phyloP scores from a whole-genome alignment of 2,797 vertebrate genomes.

The Molossus alvarezi region DNA sequence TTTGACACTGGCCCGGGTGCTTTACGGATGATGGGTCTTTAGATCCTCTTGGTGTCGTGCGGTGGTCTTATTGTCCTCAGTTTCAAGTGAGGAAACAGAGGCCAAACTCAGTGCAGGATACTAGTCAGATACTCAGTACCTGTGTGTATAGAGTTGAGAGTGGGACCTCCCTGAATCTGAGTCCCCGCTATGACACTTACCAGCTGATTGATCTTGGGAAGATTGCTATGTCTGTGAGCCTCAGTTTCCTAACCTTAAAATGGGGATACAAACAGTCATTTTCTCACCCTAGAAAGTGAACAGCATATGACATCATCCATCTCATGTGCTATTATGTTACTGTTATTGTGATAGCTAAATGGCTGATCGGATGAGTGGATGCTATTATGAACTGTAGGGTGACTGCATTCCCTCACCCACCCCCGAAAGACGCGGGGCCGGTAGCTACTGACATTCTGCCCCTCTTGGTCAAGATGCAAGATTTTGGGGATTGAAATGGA shows the following conservation, averaged over 20 bases:
- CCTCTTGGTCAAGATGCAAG: not conserved
- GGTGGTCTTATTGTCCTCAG: not conserved
- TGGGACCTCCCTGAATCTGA: not conserved
- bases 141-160: not conserved
- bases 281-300: not conserved
- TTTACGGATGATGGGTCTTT: not conserved
- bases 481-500: not conserved
- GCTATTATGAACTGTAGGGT: not conserved
- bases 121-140: not conserved
- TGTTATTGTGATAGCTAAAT: not conserved
- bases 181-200: not conserved
- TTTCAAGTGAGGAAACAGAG: not conserved
- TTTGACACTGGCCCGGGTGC: not conserved
- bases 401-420: not conserved
- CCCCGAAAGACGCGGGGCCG: not conserved
- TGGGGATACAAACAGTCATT: not conserved
- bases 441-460: not conserved
- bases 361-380: not conserved
- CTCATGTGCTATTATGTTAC: not conserved
- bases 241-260: slow-evolving; percentile 15
- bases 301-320: not conserved
- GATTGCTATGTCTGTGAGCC: not conserved
- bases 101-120: not conserved
- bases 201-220: not conserved
- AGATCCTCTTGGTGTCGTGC: not conserved